Evolutionary conservation across 2,797 vertebrate genomes (phyloP).

Genomic region (Coluber constrictor): DNA sequence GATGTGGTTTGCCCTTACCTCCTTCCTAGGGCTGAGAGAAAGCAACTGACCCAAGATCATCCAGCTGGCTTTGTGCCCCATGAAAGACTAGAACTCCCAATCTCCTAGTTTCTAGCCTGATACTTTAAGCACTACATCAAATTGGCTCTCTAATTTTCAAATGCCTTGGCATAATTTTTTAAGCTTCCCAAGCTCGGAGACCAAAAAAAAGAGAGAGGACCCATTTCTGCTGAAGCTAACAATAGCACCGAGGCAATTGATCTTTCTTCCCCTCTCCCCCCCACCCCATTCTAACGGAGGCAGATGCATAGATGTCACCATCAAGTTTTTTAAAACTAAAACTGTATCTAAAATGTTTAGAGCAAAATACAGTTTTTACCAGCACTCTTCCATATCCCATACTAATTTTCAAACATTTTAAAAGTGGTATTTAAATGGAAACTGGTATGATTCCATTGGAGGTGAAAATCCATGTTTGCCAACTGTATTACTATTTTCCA

Average conservation of each 20-base stretch:
- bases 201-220: not conserved
- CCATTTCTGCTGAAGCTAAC: not conserved
- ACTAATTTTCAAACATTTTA: not conserved
- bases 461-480: not conserved
- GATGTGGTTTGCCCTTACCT: no score
- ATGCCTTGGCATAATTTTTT: not conserved
- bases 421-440: not conserved
- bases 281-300: not conserved
- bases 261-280: not conserved
- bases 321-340: not conserved
- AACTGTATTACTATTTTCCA: not conserved
- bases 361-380: not conserved
- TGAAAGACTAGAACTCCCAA: no score
- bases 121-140: not conserved
- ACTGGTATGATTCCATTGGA: not conserved
- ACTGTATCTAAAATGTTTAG: not conserved
- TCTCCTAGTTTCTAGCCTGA: not conserved
- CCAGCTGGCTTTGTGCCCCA: no score
- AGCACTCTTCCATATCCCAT: not conserved
- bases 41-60: no score
- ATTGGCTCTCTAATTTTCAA: not conserved
- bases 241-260: not conserved
- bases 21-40: no score
- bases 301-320: not conserved
- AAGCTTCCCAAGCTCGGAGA: not conserved